Evolutionary conservation across 1,140 invertebrate genomes (phyloP), one percentile per base, ranked within the genome.

Genomic region (Mycetomoellerius zeteki): DNA sequence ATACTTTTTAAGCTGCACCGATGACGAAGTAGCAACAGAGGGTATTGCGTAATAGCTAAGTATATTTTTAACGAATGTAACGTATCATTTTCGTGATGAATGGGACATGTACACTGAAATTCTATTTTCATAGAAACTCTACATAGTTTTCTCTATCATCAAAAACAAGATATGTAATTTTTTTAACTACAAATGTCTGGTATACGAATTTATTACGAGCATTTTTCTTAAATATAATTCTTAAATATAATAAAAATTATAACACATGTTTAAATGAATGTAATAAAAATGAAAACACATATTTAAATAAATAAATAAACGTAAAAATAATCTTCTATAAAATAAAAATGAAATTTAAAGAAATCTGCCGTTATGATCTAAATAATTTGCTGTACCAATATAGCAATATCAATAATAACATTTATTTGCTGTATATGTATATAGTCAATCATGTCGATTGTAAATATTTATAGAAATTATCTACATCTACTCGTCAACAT

Each of bases 41-140:
- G 60, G 6, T 8, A 21, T 58, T 54, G 76, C 84, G 19, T 89
- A 71, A 86, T 62, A 81, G 2, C 0, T 16, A 24, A 77, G 16
- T 24, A 80, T 2, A 24, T 30, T 80, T 43, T 56, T 5, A 54
- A 30, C 4, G 8, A 1, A 43, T 43, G 16, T 64, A 30, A 75
- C 19, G 8, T 52, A 10, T 21, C 1, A 64, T 77, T 64, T 52
- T 52, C 0, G 1, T 24, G 8, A 75, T 85, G 3, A 62, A 7
- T 64, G 16, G 12, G 6, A 12, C 47, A 85, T 30, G 10, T 24
- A 27, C 12, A 16, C 30, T 62, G 19, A 85, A 60, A 52, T 52
- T 67, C 0, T 21, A 47, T 73, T 84, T 84, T 65, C 52, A 47
- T 27, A 30, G 2, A 8, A 1, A 43, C 0, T 24, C 19, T 56